Evolutionary conservation across 1,140 invertebrate genomes (phyloP), one percentile per base, ranked within the genome.

Genomic region (Radopholus similis): DNA sequence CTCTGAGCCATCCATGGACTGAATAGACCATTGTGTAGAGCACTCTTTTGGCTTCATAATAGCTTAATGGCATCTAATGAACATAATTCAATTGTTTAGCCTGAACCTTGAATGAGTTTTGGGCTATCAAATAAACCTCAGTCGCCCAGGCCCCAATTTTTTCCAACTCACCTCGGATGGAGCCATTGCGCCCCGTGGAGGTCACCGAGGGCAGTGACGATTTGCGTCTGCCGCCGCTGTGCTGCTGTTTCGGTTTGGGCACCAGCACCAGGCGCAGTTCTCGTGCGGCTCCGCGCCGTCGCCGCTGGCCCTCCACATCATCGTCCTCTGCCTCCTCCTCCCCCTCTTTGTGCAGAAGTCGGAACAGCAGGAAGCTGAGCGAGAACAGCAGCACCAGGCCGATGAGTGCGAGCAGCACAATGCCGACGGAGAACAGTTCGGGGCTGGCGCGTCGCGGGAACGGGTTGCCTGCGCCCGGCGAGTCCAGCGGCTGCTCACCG

Each of bases 191-290:
- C n/a, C n/a, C n/a, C n/a, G n/a, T n/a, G n/a, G n/a, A n/a, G n/a
- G n/a, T n/a, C n/a, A n/a, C n/a, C n/a, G 47, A 51, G 23, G 47
- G 47, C 23, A 51, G 47, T 15, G 47, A 51, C 23, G 21, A 51
- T 28, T 51, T 51, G 23, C 47, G n/a, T 21, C 47, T 9, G 9
- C 47, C 23, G n/a, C n/a, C n/a, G n/a, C n/a, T n/a, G n/a, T n/a
- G n/a, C n/a, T n/a, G n/a, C n/a, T n/a, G n/a, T n/a, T n/a, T n/a
- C 6, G 40, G 40, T 30, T 62, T 62, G 2, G 59, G 59, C 34
- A 62, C 37, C 32, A 62, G 32, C 42, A 62, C 38, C n/a, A 62
- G 21, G 40, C 18, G 40, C 30, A 62, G 30, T n/a, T 62, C 59
- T 54, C 51, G n/a, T 4, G 51, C 30, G 4, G n/a, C n/a, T n/a